Evolutionary conservation across 2,888 invertebrate genomes (phyloP), one percentile per base, ranked within the genome.

Genomic region (Ectemnius cavifrons): DNA sequence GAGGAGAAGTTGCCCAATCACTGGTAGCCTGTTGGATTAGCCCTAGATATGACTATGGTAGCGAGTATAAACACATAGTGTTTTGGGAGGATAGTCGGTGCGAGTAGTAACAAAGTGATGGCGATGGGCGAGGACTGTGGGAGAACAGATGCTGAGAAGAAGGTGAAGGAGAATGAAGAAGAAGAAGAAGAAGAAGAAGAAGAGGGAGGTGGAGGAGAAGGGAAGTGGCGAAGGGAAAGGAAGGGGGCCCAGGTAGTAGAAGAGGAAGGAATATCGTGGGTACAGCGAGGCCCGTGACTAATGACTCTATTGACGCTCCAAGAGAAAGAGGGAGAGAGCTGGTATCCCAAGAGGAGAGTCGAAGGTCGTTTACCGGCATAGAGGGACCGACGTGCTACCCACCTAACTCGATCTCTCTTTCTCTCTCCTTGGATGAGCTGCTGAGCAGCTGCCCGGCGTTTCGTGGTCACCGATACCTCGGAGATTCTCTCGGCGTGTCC

Each of bases 261-360:
- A 67, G 73, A 77, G 75, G 77, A 79, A 80, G 76, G 83, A 86
- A 84, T 84, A 86, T 84, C 80, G 80, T 84, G 81, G 75, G 79
- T 82, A 85, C 84, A 86, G 75, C 79, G 82, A 81, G 82, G 83
- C 78, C 80, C 86, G 86, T 88, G 88, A 87, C 87, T 87, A 87
- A 87, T 87, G 86, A 88, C 87, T 87, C 88, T 88, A 88, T 88
- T 85, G 87, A 87, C 81, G 83, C 83, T 82, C 80, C 63, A 62
- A 67, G 75, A 72, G 81, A 78, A 73, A 77, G 79, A 63, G 65
- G 69, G 75, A 72, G 81, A 76, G 75, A 76, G 79, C 77, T 81
- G 77, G 37, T 37, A 37, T 37, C 37, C 37, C 37, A 11, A 37
- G 81, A 77, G 77, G 75, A 78, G 80, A 78, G 59, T 68, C 81